A percentile compares a stretch with the other conserved stretches of the same genome.
Conservation (phyloP, 2,113 vertebrate species). For the Pollachius pollachius region DNA sequence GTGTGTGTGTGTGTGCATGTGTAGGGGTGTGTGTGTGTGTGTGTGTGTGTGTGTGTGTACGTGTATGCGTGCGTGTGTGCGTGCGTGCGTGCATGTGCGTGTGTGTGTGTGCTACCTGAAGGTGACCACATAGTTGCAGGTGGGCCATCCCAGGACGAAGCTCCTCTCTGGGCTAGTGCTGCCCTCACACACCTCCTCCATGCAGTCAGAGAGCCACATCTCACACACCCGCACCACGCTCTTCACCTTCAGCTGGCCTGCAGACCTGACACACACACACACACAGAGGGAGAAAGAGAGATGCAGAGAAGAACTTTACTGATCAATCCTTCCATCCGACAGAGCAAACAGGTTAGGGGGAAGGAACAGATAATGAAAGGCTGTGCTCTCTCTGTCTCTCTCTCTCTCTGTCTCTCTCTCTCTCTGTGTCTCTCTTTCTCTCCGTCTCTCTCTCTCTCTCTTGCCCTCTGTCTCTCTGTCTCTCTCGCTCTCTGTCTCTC, state of each 20-base stretch:
- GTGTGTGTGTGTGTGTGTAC: background rate
- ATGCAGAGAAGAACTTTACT: background rate
- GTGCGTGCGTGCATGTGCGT: background rate
- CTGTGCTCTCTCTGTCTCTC: background rate
- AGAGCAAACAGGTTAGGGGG: no score
- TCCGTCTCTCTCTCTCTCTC: background rate
- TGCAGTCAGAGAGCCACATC: constrained; percentile 90
- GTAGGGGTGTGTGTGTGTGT: background rate
- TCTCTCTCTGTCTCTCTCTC: background rate
- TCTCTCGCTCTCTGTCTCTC: no score
- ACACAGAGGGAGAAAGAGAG: background rate
- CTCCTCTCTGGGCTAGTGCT: constrained; percentile 80
- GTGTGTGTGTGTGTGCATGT: no score
- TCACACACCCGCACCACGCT: constrained; percentile 81
- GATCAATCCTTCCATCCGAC: no score
- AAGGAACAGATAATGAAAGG: background rate
- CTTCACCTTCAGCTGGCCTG: constrained; percentile 83
- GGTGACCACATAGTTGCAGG: constrained; percentile 89
- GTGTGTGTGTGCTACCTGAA: constrained; percentile 80
- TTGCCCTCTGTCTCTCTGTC: background rate
- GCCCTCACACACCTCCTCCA: constrained; percentile 91
- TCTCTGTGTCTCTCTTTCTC: no score
- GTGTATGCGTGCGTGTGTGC: constrained; percentile 9
- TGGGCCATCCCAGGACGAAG: constrained; percentile 96
- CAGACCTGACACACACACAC: constrained; percentile 62